phyloP scores from a whole-genome alignment of 64 coral and sea anemone genomes.

The Dendrophyllia cribrosa region DNA sequence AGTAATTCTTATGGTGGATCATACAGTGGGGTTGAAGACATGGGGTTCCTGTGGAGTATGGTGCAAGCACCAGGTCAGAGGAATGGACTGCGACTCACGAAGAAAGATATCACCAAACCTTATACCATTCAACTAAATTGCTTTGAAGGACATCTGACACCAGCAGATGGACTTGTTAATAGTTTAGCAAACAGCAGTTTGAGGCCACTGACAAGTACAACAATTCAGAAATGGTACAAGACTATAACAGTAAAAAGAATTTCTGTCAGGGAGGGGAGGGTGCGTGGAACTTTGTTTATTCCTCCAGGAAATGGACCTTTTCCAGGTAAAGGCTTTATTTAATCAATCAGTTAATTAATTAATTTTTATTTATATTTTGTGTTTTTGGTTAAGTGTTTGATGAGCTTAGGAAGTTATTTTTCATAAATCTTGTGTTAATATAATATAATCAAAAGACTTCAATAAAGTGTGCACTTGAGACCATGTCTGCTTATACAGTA shows the following conservation, averaged over 20 bases:
- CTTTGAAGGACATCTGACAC: slow-evolving; percentile 18
- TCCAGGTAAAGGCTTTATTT: slow-evolving; percentile 6
- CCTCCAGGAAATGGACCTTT: slow-evolving; percentile 50
- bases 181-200: slow-evolving; percentile 26
- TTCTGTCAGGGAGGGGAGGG: slow-evolving; percentile 22
- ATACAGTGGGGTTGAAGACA: slow-evolving; percentile 37
- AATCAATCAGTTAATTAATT: background rate
- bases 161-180: slow-evolving; percentile 18
- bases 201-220: background rate
- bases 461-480: too few relatives aligned
- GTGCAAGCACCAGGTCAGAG: background rate
- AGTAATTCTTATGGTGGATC: slow-evolving; percentile 36
- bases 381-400: too few relatives aligned
- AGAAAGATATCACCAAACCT: slow-evolving; percentile 26
- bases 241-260: slow-evolving; percentile 37
- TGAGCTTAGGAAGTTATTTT: too few relatives aligned
- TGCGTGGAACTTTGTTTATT: slow-evolving; percentile 58
- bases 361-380: too few relatives aligned
- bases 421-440: too few relatives aligned
- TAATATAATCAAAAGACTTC: too few relatives aligned
- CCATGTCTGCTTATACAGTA: too few relatives aligned
- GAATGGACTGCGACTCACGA: slow-evolving; percentile 18
- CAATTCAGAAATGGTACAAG: slow-evolving; percentile 31
- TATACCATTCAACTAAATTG: slow-evolving; percentile 17
- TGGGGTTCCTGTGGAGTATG: slow-evolving; percentile 73